Evolutionary conservation across 2,797 vertebrate species (phyloP).

Genomic region (Acipenser ruthenus): DNA sequence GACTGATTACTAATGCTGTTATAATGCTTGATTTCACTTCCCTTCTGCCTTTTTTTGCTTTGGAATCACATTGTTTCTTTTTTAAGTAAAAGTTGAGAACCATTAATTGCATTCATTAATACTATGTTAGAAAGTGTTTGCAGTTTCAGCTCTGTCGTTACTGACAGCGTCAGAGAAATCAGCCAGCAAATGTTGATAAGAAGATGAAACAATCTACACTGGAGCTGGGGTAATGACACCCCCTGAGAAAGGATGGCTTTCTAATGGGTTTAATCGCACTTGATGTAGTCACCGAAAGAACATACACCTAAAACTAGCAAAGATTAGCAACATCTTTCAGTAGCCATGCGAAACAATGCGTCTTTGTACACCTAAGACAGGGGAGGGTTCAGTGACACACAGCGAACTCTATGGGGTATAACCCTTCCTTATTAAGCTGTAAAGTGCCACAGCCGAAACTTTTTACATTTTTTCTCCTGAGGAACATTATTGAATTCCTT

Average conservation of each 20-base stretch:
- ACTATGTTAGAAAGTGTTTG: neutral
- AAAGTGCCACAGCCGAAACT: conserved; percentile 24
- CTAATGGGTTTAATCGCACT: neutral
- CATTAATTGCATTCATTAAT: conserved; percentile 9
- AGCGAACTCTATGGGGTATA: conserved; percentile 36
- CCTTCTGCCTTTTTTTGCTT: neutral
- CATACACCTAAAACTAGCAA: conserved; percentile 8
- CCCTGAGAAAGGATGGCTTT: no score
- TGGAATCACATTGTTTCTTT: neutral
- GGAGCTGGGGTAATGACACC: neutral
- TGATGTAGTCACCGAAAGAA: neutral
- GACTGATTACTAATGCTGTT: neutral
- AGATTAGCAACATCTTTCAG: conserved; percentile 54
- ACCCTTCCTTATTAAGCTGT: conserved; percentile 35
- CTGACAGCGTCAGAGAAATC: neutral
- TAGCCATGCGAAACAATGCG: conserved; percentile 29
- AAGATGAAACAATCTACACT: neutral
- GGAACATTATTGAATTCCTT: conserved; percentile 20
- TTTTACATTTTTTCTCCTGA: conserved; percentile 20
- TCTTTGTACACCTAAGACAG: neutral
- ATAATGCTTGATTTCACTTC: conserved; percentile 7
- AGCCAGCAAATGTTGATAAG: neutral
- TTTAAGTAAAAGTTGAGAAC: neutral
- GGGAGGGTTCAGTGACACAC: conserved; percentile 49
- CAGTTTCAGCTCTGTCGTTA: neutral